Conservation (phyloP, 2,888 invertebrate genomes). For the Ypsolopha sequella region DNA sequence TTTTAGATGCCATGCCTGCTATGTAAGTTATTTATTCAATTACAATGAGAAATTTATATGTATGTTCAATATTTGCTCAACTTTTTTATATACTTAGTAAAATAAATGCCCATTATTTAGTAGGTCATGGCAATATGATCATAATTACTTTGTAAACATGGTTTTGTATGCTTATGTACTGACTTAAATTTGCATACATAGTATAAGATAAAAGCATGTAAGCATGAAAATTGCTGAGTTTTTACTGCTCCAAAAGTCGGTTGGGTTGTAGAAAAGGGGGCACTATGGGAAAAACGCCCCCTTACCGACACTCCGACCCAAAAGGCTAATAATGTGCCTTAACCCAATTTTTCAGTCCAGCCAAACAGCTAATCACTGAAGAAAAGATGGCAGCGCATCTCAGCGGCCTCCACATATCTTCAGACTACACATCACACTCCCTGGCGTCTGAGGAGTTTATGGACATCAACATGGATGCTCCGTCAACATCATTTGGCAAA, state of each 20-base stretch:
- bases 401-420: constrained; percentile 79
- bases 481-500: constrained; percentile 21
- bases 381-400: constrained; percentile 88
- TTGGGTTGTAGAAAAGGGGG: no score
- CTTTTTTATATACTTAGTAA: not conserved
- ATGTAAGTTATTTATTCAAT: not conserved
- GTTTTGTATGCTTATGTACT: not conserved
- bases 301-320: no score
- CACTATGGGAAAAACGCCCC: no score
- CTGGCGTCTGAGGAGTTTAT: constrained; percentile 31
- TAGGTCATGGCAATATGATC: not conserved
- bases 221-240: not conserved
- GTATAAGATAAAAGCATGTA: not conserved
- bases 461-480: constrained; percentile 41
- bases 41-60: not conserved
- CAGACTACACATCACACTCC: constrained; percentile 47
- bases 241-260: not conserved
- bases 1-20: constrained; percentile 45
- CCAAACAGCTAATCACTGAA: constrained; percentile 84
- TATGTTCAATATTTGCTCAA: not conserved
- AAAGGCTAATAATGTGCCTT: not conserved
- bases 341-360: constrained; percentile 47
- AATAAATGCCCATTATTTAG: not conserved
- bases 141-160: not conserved
- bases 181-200: no score